Percentiles rank a stretch among this genome's conserved stretches.
Conservation (phyloP, 2,888 invertebrate genomes). For the Dryobotodes eremita region DNA sequence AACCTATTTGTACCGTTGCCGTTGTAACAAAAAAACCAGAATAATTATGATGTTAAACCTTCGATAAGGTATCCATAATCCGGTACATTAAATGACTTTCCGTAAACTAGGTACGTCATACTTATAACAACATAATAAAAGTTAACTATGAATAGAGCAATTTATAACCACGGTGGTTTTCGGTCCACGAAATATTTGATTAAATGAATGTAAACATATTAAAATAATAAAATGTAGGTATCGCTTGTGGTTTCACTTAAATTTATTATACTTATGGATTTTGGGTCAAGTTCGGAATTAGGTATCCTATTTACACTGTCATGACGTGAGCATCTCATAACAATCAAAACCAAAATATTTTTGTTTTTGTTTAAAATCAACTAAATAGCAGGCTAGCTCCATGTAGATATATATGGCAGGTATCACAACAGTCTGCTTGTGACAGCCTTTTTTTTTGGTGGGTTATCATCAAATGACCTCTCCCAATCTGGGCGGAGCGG, state of each 20-base stretch:
- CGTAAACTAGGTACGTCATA: conserved; percentile 1
- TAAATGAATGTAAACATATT: neutral
- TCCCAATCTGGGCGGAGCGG: no score
- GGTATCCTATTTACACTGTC: no score
- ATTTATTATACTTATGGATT: no score
- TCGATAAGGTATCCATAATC: conserved; percentile 3
- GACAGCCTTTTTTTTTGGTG: no score
- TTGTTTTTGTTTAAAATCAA: neutral
- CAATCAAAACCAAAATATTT: neutral
- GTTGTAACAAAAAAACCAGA: neutral
- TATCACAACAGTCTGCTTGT: no score
- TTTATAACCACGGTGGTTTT: neutral
- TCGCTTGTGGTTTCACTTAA: neutral
- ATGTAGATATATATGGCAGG: neutral
- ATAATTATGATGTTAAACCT: neutral
- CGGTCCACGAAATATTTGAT: neutral
- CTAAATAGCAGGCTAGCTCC: neutral
- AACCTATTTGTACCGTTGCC: no score
- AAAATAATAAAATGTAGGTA: no score
- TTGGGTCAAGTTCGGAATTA: no score
- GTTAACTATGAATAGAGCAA: neutral
- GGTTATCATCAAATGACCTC: no score
- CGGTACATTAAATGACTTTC: neutral
- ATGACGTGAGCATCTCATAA: neutral
- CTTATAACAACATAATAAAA: neutral